These are phyloP conservation scores for Malurus alboscapulatus DNA, from an alignment of 2,113 vertebrate genomes.

Conservation along the genomic window DNA sequence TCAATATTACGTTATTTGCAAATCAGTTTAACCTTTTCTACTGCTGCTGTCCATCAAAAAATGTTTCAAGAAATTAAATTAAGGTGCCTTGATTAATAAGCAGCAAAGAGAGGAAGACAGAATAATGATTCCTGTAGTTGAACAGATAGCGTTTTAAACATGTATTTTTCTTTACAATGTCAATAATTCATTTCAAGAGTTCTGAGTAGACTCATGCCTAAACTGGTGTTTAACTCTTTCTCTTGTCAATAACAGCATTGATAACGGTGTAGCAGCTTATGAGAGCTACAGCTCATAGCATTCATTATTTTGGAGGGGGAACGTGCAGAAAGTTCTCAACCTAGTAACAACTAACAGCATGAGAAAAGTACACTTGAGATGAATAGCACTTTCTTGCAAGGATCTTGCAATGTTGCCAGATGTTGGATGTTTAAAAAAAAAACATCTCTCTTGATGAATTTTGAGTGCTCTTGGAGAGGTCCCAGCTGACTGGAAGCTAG, in stretches of 20 bases:
- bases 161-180: not conserved
- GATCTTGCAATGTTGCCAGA: not conserved
- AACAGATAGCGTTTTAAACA: not conserved
- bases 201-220: not conserved
- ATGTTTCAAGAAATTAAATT: not conserved
- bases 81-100: not conserved
- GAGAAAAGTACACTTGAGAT: not conserved
- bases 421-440: not conserved
- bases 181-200: not conserved
- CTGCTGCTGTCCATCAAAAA: not conserved
- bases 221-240: not conserved
- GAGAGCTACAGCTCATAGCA: not conserved
- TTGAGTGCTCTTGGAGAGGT: not conserved
- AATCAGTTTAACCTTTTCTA: not conserved
- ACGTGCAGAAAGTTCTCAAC: not conserved
- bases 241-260: not conserved
- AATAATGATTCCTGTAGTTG: not conserved
- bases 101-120: not conserved
- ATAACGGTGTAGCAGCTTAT: not conserved
- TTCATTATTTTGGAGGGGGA: not conserved
- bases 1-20: not conserved
- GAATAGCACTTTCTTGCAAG: not conserved
- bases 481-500: not conserved
- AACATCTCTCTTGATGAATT: not conserved
- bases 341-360: not conserved